Evolutionary conservation across 2,797 vertebrate genomes (phyloP).

Genomic region (Naso thynnoides): DNA sequence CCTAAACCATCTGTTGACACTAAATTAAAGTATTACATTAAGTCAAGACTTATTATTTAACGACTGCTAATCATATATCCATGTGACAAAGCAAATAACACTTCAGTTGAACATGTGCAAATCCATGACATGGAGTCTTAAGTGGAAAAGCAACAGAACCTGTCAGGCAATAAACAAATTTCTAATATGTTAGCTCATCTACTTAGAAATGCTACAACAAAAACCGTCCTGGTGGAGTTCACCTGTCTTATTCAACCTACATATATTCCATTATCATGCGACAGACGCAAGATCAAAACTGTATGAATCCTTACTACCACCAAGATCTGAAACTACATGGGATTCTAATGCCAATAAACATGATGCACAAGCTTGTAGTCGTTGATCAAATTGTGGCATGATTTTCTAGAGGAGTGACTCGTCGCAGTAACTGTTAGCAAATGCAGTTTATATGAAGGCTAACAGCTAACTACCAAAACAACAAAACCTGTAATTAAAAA

Average conservation of each 20-base stretch:
- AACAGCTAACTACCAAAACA: background rate
- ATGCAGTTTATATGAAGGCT: background rate
- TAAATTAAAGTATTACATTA: background rate
- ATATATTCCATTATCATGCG: background rate
- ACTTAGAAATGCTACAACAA: background rate
- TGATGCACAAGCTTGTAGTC: background rate
- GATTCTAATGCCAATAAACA: background rate
- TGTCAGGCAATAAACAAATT: background rate
- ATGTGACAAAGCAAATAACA: background rate
- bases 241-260: background rate
- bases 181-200: background rate
- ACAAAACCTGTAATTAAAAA: background rate
- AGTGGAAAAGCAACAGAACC: conserved; percentile 14
- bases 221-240: background rate
- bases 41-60: background rate
- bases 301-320: no score
- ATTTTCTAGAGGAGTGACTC: background rate
- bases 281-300: background rate
- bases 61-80: background rate
- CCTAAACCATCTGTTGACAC: background rate
- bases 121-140: background rate
- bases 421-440: background rate
- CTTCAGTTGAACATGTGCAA: background rate
- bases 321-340: background rate
- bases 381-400: background rate